Evolutionary conservation across 1,140 invertebrate species (phyloP), one percentile per base, ranked within the genome.

Genomic region (Drosophila auraria): DNA sequence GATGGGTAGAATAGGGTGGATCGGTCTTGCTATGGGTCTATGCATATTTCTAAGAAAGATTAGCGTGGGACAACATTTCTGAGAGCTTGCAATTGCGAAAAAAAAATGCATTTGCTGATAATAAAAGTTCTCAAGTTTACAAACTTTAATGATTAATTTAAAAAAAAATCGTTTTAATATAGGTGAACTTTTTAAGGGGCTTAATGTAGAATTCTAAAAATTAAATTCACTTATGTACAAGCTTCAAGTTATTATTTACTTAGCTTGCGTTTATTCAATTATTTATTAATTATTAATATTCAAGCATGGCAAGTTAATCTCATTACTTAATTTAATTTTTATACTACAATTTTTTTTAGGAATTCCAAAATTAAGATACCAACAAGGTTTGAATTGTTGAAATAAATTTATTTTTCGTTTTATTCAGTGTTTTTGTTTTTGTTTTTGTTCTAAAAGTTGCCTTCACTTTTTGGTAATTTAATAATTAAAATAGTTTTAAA

Each of bases 1-100:
- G 30, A 44, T 30, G n/a, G 45, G 9, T 14, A 53, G 4, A 70
- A 8, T 73, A 51, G 70, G 54, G 54, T 50, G 56, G 23, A 25
- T 72, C 70, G 23, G 36, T 71, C n/a, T 33, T 6, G 20, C 15
- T 7, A 17, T 2, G 17, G 23, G 23, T 8, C 0, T 60, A 27
- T 40, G 23, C 3, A n/a, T 5, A 25, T n/a, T n/a, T 54, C 30
- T 36, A 17, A 12, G 20, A 3, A 2, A 5, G 1, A 11, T 33
- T 3, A 23, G 9, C 3, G 14, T 11, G 12, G 9, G 0, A 17
- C 1, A 7, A 8, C 0, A 20, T 7, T 33, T 54, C 14, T 14
- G 20, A 9, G n/a, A 7, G 9, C 0, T n/a, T 51, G 30, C 6
- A 12, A 36, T 4, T 20, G 3, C 0, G 11, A 1, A 14, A 9